Conservation (phyloP, 1,140 invertebrate species). For the Calephelis nemesis region DNA sequence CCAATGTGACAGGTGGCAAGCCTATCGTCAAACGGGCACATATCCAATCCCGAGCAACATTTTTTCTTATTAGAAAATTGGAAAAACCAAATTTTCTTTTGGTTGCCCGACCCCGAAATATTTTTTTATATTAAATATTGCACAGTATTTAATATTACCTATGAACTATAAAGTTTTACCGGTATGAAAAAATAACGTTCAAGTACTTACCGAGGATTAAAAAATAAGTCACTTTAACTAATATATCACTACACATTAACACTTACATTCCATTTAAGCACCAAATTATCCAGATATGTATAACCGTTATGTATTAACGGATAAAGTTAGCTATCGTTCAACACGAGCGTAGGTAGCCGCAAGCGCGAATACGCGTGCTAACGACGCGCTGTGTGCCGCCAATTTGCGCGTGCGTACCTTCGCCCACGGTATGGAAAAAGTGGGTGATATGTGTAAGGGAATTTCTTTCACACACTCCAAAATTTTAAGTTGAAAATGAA, state of each 20-base stretch:
- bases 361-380: constrained; percentile 45
- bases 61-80: too few relatives aligned
- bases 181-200: too few relatives aligned
- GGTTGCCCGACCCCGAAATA: too few relatives aligned
- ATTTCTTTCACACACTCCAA: too few relatives aligned
- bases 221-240: not conserved
- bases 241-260: not conserved
- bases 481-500: too few relatives aligned
- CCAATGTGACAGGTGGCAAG: too few relatives aligned
- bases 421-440: constrained; percentile 33
- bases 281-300: not conserved
- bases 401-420: constrained; percentile 50
- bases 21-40: too few relatives aligned
- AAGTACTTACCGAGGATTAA: not conserved
- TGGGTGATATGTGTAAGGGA: constrained; percentile 8
- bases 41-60: too few relatives aligned
- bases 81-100: too few relatives aligned
- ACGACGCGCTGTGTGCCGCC: constrained; percentile 46
- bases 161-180: too few relatives aligned
- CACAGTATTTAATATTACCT: too few relatives aligned
- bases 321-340: constrained; percentile 36
- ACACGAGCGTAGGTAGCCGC: constrained; percentile 20
- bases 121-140: too few relatives aligned
- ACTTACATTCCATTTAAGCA: not conserved
- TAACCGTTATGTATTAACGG: constrained; percentile 24